Evolutionary conservation across 2,113 vertebrate species (phyloP).

Genomic region (Felis chaus): DNA sequence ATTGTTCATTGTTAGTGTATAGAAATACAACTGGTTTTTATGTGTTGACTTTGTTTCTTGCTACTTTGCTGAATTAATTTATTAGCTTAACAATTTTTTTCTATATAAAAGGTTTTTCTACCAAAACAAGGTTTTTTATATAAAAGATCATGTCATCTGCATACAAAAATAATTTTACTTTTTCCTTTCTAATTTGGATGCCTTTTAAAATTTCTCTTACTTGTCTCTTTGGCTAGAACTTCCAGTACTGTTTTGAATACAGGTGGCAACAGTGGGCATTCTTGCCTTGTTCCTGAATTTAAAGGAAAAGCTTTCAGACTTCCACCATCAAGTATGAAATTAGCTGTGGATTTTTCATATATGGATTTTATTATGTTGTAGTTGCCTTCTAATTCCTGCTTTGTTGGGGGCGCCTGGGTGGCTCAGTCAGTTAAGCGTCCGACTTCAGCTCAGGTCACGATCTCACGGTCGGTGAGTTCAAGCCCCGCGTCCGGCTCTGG

Average conservation of each 20-base stretch:
- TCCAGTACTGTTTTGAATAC: neutral
- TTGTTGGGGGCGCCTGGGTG: neutral
- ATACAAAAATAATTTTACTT: conserved; percentile 6
- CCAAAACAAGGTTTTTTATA: neutral
- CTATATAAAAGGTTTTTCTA: neutral
- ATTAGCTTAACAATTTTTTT: neutral
- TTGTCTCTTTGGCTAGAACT: neutral
- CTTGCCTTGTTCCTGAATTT: neutral
- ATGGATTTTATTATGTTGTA: neutral
- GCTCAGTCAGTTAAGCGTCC: too few species aligned
- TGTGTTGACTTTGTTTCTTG: neutral
- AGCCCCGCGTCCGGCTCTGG: too few species aligned
- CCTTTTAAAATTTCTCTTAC: neutral
- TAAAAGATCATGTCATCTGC: neutral
- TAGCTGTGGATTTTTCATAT: neutral
- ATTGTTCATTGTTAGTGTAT: neutral
- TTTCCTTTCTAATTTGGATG: neutral
- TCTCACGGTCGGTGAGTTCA: too few species aligned
- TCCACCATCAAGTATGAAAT: neutral
- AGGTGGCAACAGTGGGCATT: neutral
- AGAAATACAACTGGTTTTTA: neutral
- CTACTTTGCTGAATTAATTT: neutral
- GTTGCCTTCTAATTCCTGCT: neutral
- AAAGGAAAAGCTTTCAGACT: neutral
- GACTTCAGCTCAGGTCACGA: too few species aligned